A percentile compares a stretch with the other conserved stretches of the same genome.
phyloP scores from a whole-genome alignment of 2,888 invertebrate genomes.

The Drosophila buzzatii region DNA sequence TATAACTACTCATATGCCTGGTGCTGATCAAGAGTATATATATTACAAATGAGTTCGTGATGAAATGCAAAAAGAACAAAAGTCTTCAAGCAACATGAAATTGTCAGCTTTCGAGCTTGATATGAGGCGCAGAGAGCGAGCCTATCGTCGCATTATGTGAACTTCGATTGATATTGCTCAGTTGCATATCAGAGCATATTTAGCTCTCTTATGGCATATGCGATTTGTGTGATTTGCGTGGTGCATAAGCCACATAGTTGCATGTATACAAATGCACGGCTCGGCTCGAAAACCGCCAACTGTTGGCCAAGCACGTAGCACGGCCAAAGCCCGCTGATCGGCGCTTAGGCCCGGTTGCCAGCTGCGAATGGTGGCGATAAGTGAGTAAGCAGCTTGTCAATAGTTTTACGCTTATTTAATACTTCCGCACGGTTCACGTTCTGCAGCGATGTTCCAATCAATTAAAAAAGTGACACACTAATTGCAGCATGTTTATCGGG shows the following conservation, averaged over 20 bases:
- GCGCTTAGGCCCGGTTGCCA: slow-evolving; percentile 33
- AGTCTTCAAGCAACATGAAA: background rate
- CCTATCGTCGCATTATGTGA: background rate
- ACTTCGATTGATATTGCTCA: background rate
- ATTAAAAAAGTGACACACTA: slow-evolving; percentile 68
- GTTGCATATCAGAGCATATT: slow-evolving; percentile 14
- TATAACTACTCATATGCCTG: background rate
- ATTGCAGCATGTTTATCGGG: slow-evolving; percentile 65
- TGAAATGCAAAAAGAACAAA: background rate
- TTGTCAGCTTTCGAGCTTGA: background rate
- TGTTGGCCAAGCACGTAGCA: slow-evolving; percentile 43
- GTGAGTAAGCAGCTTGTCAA: slow-evolving; percentile 11
- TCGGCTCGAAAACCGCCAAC: slow-evolving; percentile 14
- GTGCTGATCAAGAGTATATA: background rate
- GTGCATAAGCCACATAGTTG: slow-evolving; percentile 10
- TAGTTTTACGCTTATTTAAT: slow-evolving; percentile 26
- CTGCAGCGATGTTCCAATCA: slow-evolving; percentile 53
- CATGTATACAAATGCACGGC: slow-evolving; percentile 6
- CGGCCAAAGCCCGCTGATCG: slow-evolving; percentile 52
- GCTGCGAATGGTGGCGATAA: slow-evolving; percentile 38
- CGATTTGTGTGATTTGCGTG: background rate
- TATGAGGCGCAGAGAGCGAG: background rate
- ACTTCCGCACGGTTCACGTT: slow-evolving; percentile 52
- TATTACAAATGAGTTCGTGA: background rate
- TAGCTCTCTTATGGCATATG: background rate